Conservation (phyloP, 2,113 vertebrate species). For the Sardina pilchardus region DNA sequence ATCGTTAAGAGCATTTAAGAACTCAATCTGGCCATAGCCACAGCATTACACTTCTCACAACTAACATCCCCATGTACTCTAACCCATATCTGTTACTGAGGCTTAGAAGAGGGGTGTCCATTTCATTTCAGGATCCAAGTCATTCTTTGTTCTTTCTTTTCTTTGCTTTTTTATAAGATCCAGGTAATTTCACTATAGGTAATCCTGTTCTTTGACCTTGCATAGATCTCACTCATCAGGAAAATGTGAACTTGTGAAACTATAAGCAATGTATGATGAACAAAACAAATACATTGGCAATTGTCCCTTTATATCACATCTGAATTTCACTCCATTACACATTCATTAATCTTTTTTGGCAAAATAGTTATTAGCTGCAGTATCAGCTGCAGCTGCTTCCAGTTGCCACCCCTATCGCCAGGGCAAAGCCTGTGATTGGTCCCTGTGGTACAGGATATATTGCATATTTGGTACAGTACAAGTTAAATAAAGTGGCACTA, state of each 20-base stretch:
- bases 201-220: background rate
- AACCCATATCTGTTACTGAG: background rate
- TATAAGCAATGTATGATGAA: background rate
- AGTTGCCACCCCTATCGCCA: background rate
- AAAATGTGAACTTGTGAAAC: background rate
- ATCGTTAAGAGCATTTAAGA: background rate
- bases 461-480: conserved; percentile 4
- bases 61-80: background rate
- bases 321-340: conserved; percentile 7
- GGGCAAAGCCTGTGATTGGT: background rate
- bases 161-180: background rate
- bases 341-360: conserved; percentile 16
- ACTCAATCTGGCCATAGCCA: background rate
- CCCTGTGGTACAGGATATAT: background rate
- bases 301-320: background rate
- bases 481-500: background rate
- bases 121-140: background rate
- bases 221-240: background rate
- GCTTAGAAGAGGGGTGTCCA: background rate
- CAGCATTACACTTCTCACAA: background rate
- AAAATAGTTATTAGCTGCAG: background rate
- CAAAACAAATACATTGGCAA: background rate
- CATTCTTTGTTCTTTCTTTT: no score
- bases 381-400: background rate
- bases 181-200: background rate